Evolutionary conservation across 92 coral and sea anemone genomes (phyloP), one percentile per base, ranked within the genome.

Genomic region (Nematostella vectensis): DNA sequence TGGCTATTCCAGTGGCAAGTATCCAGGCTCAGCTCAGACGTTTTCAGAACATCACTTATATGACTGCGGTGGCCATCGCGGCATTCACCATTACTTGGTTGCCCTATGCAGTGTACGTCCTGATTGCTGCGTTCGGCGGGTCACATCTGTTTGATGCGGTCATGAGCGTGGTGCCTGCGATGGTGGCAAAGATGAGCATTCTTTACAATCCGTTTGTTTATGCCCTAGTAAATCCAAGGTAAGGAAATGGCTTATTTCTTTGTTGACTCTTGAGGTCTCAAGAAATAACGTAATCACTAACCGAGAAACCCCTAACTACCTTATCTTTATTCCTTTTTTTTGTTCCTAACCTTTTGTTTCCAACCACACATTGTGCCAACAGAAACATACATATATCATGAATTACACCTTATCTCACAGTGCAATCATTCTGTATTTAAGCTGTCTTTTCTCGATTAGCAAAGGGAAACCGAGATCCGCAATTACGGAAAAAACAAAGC

Each of bases 221-320:
- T 55, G 56, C 68, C 16, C 27, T 83, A 4, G 54, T 72, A 28
- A 78, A 71, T 61, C 74, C 70, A 58, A 75, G 93, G 93, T 83
- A 31, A 55, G 72, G 6, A 6, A 6, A 33, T 33, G 40, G 40
- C n/a, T n/a, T n/a, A n/a, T n/a, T n/a, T n/a, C n/a, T n/a, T n/a
- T n/a, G n/a, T n/a, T n/a, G n/a, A n/a, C n/a, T n/a, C n/a, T n/a
- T n/a, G n/a, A n/a, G n/a, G n/a, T n/a, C n/a, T n/a, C n/a, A n/a
- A n/a, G n/a, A n/a, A n/a, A n/a, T n/a, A n/a, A n/a, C n/a, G n/a
- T n/a, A n/a, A n/a, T n/a, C n/a, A n/a, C n/a, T n/a, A n/a, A n/a
- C n/a, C n/a, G n/a, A n/a, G n/a, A n/a, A n/a, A n/a, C n/a, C n/a
- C n/a, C n/a, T n/a, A n/a, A n/a, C n/a, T n/a, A n/a, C n/a, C n/a